Evolutionary conservation across 2,888 invertebrate species (phyloP), one percentile per base, ranked within the genome.

Genomic region (Pandemis cinnamomeana): DNA sequence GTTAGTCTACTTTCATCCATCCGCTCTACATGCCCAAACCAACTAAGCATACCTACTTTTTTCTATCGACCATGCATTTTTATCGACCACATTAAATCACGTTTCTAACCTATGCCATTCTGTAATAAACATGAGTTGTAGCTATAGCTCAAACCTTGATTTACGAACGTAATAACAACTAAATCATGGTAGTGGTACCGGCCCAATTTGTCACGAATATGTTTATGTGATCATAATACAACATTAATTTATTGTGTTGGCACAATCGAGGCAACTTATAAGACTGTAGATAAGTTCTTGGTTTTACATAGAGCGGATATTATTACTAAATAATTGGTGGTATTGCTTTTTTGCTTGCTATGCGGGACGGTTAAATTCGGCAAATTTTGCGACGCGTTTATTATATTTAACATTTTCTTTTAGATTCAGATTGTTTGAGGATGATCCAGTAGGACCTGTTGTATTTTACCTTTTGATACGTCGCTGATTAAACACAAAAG

Each of bases 221-320:
- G 44, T 63, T 63, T 63, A 63, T 63, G 44, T 5, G 15, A 44
- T 61, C 61, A 61, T 61, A 61, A 63, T 63, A 63, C 44, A 41
- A 13, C n/a, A 41, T 36, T 61, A 61, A 41, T 61, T 41, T 61
- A 61, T 61, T 61, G 36, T 61, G 13, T 61, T 61, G 61, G 61
- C 61, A 61, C 36, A 41, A 61, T 61, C 61, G 13, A 6, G 7
- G 61, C 13, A 36, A 41, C 7, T 10, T 53, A 15, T 8, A 41
- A 61, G 61, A 36, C 61, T n/a, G 41, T 41, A 61, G 61, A 61
- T 41, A 61, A 13, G 61, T 41, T 41, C 41, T 7, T n/a, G 13
- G 13, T 11, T 58, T 55, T 55, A 55, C 55, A 55, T 55, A 8
- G 20, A 36, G 4, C 27, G 55, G 55, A 55, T 55, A 10, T 20